Base-by-base conservation (phyloP, 2,888 invertebrate species). In the Malthinus seriepunctatus region DNA sequence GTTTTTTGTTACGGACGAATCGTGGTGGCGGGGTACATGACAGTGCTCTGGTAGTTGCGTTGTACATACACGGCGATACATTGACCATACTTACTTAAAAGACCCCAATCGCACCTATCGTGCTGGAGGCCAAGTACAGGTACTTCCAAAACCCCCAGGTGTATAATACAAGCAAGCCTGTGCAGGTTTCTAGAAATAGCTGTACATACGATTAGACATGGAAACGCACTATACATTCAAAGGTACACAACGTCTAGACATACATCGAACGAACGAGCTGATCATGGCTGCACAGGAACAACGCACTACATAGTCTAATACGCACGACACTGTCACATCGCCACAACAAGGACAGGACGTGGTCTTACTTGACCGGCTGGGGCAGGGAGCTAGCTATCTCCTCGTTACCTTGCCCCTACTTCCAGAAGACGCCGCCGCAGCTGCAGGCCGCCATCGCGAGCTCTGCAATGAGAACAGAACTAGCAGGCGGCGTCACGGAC, bases 401-500 rank as follows among this genome's bases (percentile, higher is more conserved):
- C 82, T 82, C 82, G 82, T 82, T 83, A 83, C 82, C 82, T 82
- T 82, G 79, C 78, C 79, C 82, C 82, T 83, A 83, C 82, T 83
- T 83, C 83, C 82, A 82, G 82, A 80, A 82, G 82, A 82, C 81
- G 82, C 82, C 82, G 80, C 80, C 79, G 81, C 79, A 78, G 79
- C 82, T 81, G 70, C 67, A 69, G 70, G 71, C 71, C 76, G 74
- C 73, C 78, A 77, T 77, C 75, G 72, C 73, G 81, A 81, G 81
- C 81, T 83, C 84, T 83, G 83, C 78, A 83, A 83, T 81, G 80
- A 82, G 82, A 83, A 83, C 79, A 83, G 79, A 81, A 80, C 80
- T 81, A 80, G 81, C 80, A 81, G 76, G 81, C 81, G 80, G 81
- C 79, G 76, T 78, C 75, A 62, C 64, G 60, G 68, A 63, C 68